A percentile compares a stretch with the other conserved stretches of the same genome.
These are phyloP conservation scores for Lasaia peninsularis DNA, from an alignment of 1,140 invertebrate species.

Conservation along the genomic window DNA sequence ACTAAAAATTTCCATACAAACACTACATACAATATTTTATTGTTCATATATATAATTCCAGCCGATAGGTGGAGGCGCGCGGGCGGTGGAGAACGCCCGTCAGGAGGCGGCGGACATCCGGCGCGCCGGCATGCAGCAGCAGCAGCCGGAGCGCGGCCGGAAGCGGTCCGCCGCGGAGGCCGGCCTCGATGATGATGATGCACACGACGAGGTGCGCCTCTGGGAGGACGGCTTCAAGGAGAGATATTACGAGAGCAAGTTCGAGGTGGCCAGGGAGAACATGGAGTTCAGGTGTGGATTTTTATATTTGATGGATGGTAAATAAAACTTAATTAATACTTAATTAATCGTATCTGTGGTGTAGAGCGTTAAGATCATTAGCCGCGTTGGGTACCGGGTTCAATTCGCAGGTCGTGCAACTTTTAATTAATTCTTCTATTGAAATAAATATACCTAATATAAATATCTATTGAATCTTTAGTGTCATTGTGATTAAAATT, in stretches of 20 bases:
- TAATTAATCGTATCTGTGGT: no score
- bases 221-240: constrained; percentile 99
- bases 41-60: constrained; percentile 36
- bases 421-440: no score
- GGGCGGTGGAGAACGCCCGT: constrained; percentile 80
- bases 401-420: no score
- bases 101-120: constrained; percentile 85
- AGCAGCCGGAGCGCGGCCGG: constrained; percentile 32
- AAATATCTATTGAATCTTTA: no score
- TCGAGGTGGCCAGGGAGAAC: constrained; percentile 90
- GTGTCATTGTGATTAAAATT: no score
- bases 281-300: constrained; percentile 85
- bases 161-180: constrained; percentile 51
- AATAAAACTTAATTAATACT: no score
- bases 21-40: no score
- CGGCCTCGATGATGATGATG: constrained; percentile 80
- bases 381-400: no score
- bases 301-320: no score
- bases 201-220: constrained; percentile 94
- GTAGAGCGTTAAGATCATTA: no score
- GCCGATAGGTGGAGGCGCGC: constrained; percentile 68
- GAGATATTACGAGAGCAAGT: constrained; percentile 98
- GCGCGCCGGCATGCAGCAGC: constrained; percentile 77
- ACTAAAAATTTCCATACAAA: no score
- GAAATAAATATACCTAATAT: no score